Conservation (phyloP, 2,113 vertebrate genomes). For the Dasyornis broadbenti region DNA sequence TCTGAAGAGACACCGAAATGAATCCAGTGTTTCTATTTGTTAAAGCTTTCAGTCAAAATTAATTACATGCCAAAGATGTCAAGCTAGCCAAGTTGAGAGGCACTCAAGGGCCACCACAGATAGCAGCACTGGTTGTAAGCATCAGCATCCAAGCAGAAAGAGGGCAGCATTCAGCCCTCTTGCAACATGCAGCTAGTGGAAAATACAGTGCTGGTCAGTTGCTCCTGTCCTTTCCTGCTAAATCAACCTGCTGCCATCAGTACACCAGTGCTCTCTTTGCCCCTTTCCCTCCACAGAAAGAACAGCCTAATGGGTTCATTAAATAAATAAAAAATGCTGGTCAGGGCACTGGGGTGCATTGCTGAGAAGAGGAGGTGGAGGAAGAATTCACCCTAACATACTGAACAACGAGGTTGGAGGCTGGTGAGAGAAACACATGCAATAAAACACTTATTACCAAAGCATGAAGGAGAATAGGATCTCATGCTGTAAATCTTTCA, state of each 20-base stretch:
- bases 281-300: not conserved
- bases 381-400: not conserved
- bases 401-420: not conserved
- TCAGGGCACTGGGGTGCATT: not conserved
- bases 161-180: not conserved
- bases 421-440: not conserved
- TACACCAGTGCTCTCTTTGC: not conserved
- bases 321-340: not conserved
- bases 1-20: not conserved
- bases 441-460: not conserved
- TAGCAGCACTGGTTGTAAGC: not conserved
- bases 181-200: not conserved
- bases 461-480: not conserved
- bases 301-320: not conserved
- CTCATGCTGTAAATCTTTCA: not conserved
- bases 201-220: not conserved
- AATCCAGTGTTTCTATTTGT: slow-evolving; percentile 7
- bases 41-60: slow-evolving; percentile 28
- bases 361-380: not conserved
- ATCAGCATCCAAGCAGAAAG: not conserved
- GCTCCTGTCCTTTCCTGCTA: not conserved
- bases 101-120: not conserved
- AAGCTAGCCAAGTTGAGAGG: not conserved
- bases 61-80: slow-evolving; percentile 1
- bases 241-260: not conserved